These are phyloP conservation scores for Liolophura sinensis DNA, from an alignment of 1,140 invertebrate genomes.

Conservation along the genomic window DNA sequence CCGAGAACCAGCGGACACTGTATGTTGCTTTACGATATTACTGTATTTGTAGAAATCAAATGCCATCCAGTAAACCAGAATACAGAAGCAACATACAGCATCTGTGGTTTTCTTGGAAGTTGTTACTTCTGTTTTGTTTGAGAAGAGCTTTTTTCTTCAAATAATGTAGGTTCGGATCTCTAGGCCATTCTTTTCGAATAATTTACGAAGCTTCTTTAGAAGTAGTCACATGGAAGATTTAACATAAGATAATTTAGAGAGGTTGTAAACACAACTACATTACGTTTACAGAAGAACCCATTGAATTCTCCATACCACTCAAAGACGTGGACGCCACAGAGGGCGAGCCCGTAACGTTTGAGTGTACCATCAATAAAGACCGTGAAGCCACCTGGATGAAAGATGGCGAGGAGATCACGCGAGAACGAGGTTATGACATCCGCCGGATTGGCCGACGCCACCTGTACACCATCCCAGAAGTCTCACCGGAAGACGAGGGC, in stretches of 20 bases:
- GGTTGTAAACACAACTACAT: neutral
- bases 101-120: neutral
- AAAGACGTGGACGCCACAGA: constrained; percentile 3
- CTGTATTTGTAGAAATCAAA: neutral
- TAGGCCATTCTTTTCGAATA: neutral
- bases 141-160: neutral
- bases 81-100: neutral
- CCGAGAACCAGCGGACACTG: neutral
- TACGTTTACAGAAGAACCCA: constrained; percentile 1
- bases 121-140: neutral
- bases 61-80: neutral
- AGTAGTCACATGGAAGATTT: too few species aligned
- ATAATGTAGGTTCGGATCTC: neutral
- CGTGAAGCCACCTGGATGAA: constrained; percentile 63
- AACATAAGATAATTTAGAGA: too few species aligned
- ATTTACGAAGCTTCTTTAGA: neutral
- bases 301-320: constrained; percentile 1
- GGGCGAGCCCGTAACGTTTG: neutral
- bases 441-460: constrained; percentile 38
- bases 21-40: neutral
- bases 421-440: constrained; percentile 74
- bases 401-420: constrained; percentile 50
- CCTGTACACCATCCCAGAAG: constrained; percentile 44
- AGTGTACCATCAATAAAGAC: too few species aligned
- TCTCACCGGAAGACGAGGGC: constrained; percentile 41